Percentiles rank a stretch among this genome's conserved stretches.
phyloP scores from a whole-genome alignment of 2,797 vertebrate species.

The Pantherophis vulpinus region DNA sequence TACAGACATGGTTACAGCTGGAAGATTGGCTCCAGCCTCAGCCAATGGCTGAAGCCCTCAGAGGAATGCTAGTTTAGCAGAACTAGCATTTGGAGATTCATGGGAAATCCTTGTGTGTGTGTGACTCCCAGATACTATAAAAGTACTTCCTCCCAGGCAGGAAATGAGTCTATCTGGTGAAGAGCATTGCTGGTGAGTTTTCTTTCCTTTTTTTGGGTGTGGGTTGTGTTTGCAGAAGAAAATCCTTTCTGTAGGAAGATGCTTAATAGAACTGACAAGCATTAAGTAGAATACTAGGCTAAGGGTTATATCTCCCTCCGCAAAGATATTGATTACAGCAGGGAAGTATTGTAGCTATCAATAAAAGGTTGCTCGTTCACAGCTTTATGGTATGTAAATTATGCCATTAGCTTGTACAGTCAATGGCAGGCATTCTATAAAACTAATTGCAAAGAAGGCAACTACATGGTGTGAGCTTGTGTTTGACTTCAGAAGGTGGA shows the following conservation, averaged over 20 bases:
- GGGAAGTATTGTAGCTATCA: not conserved
- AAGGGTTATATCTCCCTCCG: not conserved
- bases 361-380: not conserved
- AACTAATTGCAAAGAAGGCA: not conserved
- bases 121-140: not conserved
- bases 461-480: not conserved
- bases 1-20: not conserved
- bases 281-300: not conserved
- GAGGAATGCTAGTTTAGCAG: not conserved
- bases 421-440: constrained; percentile 8
- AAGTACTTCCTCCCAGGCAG: not conserved
- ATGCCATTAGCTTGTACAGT: constrained; percentile 12
- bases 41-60: not conserved
- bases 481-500: not conserved
- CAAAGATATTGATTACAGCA: constrained; percentile 6
- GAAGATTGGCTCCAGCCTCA: not conserved
- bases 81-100: not conserved
- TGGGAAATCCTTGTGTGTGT: not conserved
- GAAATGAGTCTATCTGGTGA: not conserved
- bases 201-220: no score
- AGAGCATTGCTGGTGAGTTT: not conserved
- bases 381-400: constrained; percentile 19
- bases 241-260: not conserved
- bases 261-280: not conserved
- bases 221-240: not conserved